Conservation (phyloP, 2,797 vertebrate species). For the Coreius guichenoti region DNA sequence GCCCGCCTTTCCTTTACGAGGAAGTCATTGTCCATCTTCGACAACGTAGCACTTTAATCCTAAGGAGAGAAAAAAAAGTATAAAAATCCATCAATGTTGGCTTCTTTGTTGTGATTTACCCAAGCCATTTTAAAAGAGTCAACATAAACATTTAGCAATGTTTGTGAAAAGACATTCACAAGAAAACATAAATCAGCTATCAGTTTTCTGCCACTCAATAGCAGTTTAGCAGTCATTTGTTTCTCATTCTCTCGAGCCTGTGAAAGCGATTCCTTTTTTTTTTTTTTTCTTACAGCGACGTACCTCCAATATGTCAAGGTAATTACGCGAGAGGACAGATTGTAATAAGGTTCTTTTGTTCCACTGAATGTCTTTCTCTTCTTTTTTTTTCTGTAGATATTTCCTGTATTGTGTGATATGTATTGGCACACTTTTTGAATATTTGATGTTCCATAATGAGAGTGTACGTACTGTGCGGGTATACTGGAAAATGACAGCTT, state of each 20-base stretch:
- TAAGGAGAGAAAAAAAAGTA: conserved; percentile 38
- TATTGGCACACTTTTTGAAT: conserved; percentile 57
- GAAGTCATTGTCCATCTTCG: conserved; percentile 34
- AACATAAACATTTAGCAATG: conserved; percentile 26
- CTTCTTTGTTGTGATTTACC: conserved; percentile 9
- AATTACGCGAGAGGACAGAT: conserved; percentile 52
- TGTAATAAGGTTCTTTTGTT: conserved; percentile 51
- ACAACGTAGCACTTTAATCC: conserved; percentile 62
- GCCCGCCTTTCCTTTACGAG: conserved; percentile 7
- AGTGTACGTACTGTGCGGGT: conserved; percentile 43
- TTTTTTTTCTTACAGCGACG: conserved; percentile 51
- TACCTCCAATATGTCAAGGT: conserved; percentile 62
- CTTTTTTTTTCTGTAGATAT: conserved; percentile 55
- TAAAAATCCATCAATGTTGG: conserved; percentile 21
- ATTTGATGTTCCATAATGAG: conserved; percentile 56
- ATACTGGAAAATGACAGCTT: conserved; percentile 61
- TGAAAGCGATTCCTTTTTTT: conserved; percentile 45
- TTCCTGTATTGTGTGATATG: conserved; percentile 55
- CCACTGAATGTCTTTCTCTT: conserved; percentile 56
- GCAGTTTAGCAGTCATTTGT: conserved; percentile 36
- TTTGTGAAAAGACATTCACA: conserved; percentile 22
- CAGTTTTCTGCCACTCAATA: conserved; percentile 58
- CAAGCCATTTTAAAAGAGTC: conserved; percentile 18
- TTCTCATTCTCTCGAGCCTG: conserved; percentile 49
- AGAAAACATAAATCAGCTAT: conserved; percentile 46